Evolutionary conservation across 2,888 invertebrate species (phyloP).

Genomic region (Muscina levida): DNA sequence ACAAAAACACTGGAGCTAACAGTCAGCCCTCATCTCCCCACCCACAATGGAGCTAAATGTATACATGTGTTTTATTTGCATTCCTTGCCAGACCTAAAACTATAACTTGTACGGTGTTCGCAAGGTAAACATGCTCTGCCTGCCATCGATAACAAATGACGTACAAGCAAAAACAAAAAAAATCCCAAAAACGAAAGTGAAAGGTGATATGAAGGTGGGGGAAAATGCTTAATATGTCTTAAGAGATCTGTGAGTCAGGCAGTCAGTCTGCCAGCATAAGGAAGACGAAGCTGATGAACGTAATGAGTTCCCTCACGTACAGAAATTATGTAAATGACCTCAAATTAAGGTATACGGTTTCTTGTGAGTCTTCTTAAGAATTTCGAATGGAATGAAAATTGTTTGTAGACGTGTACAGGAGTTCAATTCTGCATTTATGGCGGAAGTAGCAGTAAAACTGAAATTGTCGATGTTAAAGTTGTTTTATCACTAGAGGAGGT

Average conservation of each 20-base stretch:
- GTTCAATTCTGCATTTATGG: too few species aligned
- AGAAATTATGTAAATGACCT: constrained; percentile 33
- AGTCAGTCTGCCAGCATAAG: neutral
- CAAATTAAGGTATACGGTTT: neutral
- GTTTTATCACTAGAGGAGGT: too few species aligned
- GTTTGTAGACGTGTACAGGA: too few species aligned
- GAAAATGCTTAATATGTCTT: constrained; percentile 20
- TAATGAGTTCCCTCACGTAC: constrained; percentile 51
- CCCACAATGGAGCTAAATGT: neutral
- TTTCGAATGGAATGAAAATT: too few species aligned
- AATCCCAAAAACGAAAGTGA: constrained; percentile 20
- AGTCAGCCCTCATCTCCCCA: too few species aligned
- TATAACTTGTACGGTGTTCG: constrained; percentile 1
- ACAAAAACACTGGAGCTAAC: too few species aligned
- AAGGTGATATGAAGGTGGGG: neutral
- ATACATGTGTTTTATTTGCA: constrained; percentile 46
- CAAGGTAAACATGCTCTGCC: neutral
- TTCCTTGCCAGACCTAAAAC: constrained; percentile 25
- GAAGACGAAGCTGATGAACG: constrained; percentile 16
- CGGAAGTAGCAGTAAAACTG: too few species aligned
- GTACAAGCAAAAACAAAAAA: constrained; percentile 11
- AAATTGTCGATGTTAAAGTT: too few species aligned
- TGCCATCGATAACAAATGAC: constrained; percentile 9
- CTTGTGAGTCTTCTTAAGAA: neutral
- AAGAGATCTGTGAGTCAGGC: constrained; percentile 15